Evolutionary conservation across 2,888 invertebrate genomes (phyloP).

Genomic region (Drosophila robusta): DNA sequence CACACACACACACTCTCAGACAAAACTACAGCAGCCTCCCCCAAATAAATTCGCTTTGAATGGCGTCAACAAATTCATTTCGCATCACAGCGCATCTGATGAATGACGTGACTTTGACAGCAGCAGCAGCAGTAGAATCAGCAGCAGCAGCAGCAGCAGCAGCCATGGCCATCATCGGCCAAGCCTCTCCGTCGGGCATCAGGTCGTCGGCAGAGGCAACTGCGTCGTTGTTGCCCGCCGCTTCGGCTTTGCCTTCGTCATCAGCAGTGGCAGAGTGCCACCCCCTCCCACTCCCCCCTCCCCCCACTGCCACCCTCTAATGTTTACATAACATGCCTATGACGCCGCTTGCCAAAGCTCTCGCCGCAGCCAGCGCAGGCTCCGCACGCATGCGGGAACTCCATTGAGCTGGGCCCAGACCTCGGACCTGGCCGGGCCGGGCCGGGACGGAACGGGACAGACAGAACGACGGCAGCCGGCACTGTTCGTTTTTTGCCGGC

Average conservation of each 20-base stretch:
- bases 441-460: slow-evolving; percentile 15
- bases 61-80: slow-evolving; percentile 72
- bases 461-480: slow-evolving; percentile 26
- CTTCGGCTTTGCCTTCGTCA: slow-evolving; percentile 46
- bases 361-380: slow-evolving; percentile 43
- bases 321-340: slow-evolving; percentile 72
- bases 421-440: slow-evolving; percentile 8
- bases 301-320: slow-evolving; percentile 2
- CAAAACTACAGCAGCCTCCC: slow-evolving; percentile 6
- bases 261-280: slow-evolving; percentile 3
- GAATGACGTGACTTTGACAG: slow-evolving; percentile 69
- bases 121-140: slow-evolving; percentile 13
- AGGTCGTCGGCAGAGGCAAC: slow-evolving; percentile 59
- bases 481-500: slow-evolving; percentile 55
- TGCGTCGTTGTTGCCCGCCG: slow-evolving; percentile 21
- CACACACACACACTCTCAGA: slow-evolving; percentile 1
- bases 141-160: slow-evolving; percentile 11
- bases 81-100: slow-evolving; percentile 70
- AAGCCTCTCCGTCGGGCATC: slow-evolving; percentile 40
- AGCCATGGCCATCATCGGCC: slow-evolving; percentile 25
- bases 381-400: slow-evolving; percentile 58
- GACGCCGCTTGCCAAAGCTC: slow-evolving; percentile 36
- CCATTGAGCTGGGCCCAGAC: slow-evolving; percentile 40
- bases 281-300: neutral
- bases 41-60: slow-evolving; percentile 56